These are phyloP conservation scores for Cyprinodon diabolis DNA, from an alignment of 2,797 vertebrate genomes.

Conservation along the genomic window DNA sequence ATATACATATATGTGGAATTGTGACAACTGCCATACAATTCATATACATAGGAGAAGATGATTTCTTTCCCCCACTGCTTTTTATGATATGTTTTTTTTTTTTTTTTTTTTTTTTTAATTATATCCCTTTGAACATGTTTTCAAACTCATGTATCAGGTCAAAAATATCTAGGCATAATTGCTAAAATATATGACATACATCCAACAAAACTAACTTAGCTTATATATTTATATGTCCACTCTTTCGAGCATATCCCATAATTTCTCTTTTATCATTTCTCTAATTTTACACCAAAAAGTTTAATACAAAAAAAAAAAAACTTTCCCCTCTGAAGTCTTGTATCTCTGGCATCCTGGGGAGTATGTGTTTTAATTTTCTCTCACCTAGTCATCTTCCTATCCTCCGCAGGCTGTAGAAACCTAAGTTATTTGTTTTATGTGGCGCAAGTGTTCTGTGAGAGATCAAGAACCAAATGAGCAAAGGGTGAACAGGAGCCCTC, in stretches of 20 bases:
- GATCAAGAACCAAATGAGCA: constrained; percentile 70
- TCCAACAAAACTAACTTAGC: constrained; percentile 3
- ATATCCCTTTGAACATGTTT: not conserved
- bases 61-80: too few relatives aligned
- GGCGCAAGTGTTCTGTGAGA: constrained; percentile 54
- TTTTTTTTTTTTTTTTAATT: too few relatives aligned
- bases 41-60: too few relatives aligned
- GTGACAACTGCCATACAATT: too few relatives aligned
- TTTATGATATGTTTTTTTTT: too few relatives aligned
- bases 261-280: constrained; percentile 52
- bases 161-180: not conserved
- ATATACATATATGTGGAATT: too few relatives aligned
- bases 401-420: constrained; percentile 54
- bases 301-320: constrained; percentile 38
- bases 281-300: constrained; percentile 51
- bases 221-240: constrained; percentile 2
- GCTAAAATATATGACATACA: not conserved
- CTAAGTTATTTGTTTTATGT: constrained; percentile 64
- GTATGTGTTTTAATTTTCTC: constrained; percentile 58
- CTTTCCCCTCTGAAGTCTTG: constrained; percentile 55
- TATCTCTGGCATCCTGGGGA: constrained; percentile 53
- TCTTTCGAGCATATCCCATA: constrained; percentile 47
- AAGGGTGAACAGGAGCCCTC: constrained; percentile 58
- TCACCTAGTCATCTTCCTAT: constrained; percentile 60
- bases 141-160: not conserved